phyloP scores from a whole-genome alignment of 2,888 invertebrate species.

The Molanna angustata region DNA sequence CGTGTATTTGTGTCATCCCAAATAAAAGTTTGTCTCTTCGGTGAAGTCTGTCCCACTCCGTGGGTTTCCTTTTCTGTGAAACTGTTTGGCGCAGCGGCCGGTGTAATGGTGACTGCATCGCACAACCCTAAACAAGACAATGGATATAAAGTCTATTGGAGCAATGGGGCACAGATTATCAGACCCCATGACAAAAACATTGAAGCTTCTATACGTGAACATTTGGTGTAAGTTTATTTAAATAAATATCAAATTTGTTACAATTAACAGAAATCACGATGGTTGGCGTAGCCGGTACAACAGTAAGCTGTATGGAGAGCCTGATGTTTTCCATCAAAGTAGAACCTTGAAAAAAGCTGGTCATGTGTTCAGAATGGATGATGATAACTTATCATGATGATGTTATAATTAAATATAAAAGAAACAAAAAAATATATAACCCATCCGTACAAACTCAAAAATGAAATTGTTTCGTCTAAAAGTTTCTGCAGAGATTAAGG shows the following conservation, averaged over 20 bases:
- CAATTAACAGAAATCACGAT: no score
- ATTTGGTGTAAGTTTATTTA: constrained; percentile 57
- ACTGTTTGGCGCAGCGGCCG: constrained; percentile 72
- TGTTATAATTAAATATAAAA: no score
- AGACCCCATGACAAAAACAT: constrained; percentile 89
- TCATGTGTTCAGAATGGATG: no score
- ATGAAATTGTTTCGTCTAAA: no score
- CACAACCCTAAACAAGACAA: constrained; percentile 96
- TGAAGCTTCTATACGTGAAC: constrained; percentile 70
- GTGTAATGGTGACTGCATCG: constrained; percentile 93
- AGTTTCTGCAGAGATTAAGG: no score
- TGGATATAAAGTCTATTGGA: constrained; percentile 97
- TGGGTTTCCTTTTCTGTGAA: constrained; percentile 86
- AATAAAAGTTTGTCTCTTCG: constrained; percentile 79
- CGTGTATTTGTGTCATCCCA: constrained; percentile 74
- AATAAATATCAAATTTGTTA: neutral
- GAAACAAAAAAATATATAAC: no score
- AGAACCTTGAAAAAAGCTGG: no score
- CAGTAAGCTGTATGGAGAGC: no score
- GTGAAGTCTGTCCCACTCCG: constrained; percentile 84
- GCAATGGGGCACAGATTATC: constrained; percentile 93
- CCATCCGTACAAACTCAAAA: no score
- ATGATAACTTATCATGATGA: no score
- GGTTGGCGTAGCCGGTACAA: no score
- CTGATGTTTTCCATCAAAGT: no score